These are phyloP conservation scores for Anguilla anguilla DNA, from an alignment of 2,797 vertebrate genomes.

Conservation along the genomic window DNA sequence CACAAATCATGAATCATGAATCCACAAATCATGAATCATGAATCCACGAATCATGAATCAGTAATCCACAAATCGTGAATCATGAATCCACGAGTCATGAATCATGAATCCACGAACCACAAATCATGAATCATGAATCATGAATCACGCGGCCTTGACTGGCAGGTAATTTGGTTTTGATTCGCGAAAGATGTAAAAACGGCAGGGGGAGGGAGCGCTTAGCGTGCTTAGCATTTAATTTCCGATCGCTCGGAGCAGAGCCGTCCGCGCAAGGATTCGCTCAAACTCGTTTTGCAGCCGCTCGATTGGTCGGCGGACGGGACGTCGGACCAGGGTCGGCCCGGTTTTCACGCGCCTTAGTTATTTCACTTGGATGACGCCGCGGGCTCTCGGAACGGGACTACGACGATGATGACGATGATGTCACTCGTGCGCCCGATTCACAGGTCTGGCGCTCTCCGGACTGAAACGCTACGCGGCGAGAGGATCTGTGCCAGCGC, in stretches of 20 bases:
- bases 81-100: too few species aligned
- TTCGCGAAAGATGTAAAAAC: not conserved
- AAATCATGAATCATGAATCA: not conserved
- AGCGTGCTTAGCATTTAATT: conserved; percentile 31
- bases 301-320: conserved; percentile 39
- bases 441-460: not conserved
- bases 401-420: not conserved
- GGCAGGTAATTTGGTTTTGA: not conserved
- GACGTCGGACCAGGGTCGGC: conserved; percentile 45
- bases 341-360: conserved; percentile 45
- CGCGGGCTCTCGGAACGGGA: conserved; percentile 39
- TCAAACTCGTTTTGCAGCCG: not conserved
- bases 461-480: not conserved
- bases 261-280: conserved; percentile 44
- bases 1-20: too few species aligned
- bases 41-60: not conserved
- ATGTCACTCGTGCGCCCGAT: not conserved
- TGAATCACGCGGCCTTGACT: not conserved
- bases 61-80: too few species aligned
- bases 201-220: not conserved
- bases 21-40: too few species aligned
- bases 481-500: conserved; percentile 24
- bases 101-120: too few species aligned
- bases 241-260: conserved; percentile 48
- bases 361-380: conserved; percentile 39